Base-by-base conservation (phyloP, 2,888 invertebrate species). In the Parnassius apollo region DNA sequence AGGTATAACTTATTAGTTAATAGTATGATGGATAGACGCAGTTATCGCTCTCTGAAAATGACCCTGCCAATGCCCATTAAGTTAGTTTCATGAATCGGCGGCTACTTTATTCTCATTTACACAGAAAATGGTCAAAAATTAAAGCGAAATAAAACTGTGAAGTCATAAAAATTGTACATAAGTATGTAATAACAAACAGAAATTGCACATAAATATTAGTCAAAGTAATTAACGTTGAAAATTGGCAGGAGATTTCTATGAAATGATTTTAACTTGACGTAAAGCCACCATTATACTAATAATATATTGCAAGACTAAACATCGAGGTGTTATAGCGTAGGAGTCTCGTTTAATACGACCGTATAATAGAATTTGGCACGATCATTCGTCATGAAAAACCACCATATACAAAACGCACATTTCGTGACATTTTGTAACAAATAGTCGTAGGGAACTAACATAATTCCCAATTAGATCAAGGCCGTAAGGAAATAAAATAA, bases 401-500 rank as follows among this genome's bases (percentile, higher is more conserved):
- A 50, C 45, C 44, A 46, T 56, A 25, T 42, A 63, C 59, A 57
- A 57, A 52, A 59, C 56, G 46, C 48, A 62, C 25, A 57, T 62
- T 62, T 51, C 57, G 58, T 55, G 60, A 57, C 55, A 52, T 65
- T 67, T 61, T 64, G 65, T 67, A 62, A 68, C 55, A 61, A 70
- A 70, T 67, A 53, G 53, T 46, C 42, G 61, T 50, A 65, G 44
- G 51, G 25, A 42, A 53, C 53, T 66, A 49, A 42, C 65, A 64
- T 63, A 66, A 68, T 74, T 72, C 62, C 67, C 66, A 76, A 78
- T 77, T 75, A 78, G 77, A 69, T 72, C 81, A 81, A 81, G 81
- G 81, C 67, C 71, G 46, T 69, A 68, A 53, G 22, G 61, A 65
- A 68, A 56, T 65, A 70, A 65, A 62, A 69, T 70, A 66, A 61